A percentile compares a stretch with the other conserved stretches of the same genome.
Evolutionary conservation across 1,140 invertebrate species (phyloP).

Genomic region (Steinernema khuongi): DNA sequence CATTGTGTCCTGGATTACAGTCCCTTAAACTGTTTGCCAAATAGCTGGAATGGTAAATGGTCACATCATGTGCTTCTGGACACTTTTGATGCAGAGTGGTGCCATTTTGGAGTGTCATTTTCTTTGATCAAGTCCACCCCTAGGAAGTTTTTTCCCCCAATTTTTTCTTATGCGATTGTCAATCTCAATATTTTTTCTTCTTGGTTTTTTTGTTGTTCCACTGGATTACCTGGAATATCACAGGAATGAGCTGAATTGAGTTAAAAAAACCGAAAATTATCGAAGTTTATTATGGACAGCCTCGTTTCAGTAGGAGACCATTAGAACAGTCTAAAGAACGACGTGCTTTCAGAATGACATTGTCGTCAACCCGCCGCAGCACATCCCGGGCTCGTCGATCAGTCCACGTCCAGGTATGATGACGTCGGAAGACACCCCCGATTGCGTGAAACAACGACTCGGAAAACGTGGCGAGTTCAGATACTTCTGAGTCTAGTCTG

Average conservation of each 20-base stretch:
- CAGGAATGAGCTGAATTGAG: not conserved
- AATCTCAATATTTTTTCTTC: too few species aligned
- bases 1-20: too few species aligned
- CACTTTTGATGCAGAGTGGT: too few species aligned
- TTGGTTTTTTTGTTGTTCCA: too few species aligned
- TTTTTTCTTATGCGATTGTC: too few species aligned
- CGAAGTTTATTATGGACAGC: slow-evolving; percentile 18
- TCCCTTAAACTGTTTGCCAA: too few species aligned
- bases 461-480: slow-evolving; percentile 92
- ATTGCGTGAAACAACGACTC: slow-evolving; percentile 66
- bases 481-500: slow-evolving; percentile 70
- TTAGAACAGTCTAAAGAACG: not conserved
- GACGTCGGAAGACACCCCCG: slow-evolving; percentile 49
- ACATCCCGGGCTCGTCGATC: slow-evolving; percentile 24
- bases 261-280: not conserved
- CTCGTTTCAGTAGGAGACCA: not conserved
- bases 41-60: too few species aligned
- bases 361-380: slow-evolving; percentile 24
- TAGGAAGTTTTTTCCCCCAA: too few species aligned
- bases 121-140: too few species aligned
- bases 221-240: slow-evolving; percentile 26
- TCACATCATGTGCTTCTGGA: too few species aligned
- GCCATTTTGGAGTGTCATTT: too few species aligned
- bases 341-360: slow-evolving; percentile 19
- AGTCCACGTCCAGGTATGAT: slow-evolving; percentile 51